Conservation (phyloP, 2,113 vertebrate genomes). For the Ceratotherium simum region DNA sequence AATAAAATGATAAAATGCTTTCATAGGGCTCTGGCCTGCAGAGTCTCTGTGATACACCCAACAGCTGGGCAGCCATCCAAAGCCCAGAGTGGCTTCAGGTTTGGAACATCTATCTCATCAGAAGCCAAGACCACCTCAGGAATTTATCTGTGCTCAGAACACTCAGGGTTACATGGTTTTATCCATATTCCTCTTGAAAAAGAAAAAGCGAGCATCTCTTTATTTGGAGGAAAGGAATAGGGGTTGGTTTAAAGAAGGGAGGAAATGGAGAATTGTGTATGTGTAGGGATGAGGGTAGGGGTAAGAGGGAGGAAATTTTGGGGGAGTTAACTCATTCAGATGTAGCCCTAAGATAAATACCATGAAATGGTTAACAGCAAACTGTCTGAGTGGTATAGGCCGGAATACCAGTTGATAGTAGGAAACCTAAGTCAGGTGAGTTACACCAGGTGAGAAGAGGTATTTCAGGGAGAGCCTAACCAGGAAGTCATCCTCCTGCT, state of each 20-base stretch:
- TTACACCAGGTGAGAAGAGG: neutral
- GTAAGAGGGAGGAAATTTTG: neutral
- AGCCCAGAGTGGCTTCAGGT: neutral
- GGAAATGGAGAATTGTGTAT: neutral
- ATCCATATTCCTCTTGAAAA: neutral
- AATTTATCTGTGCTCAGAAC: conserved; percentile 44
- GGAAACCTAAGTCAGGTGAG: neutral
- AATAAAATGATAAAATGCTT: conserved; percentile 65
- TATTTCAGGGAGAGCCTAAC: neutral
- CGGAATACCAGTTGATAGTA: neutral
- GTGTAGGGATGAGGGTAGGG: neutral
- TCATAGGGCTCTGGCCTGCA: conserved; percentile 36
- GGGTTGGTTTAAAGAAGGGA: neutral
- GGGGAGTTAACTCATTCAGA: neutral
- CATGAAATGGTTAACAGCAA: neutral
- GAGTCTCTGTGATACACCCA: conserved; percentile 17
- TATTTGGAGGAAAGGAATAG: neutral
- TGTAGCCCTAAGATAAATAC: neutral
- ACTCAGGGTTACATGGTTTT: neutral
- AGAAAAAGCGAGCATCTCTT: neutral
- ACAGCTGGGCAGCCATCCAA: conserved; percentile 48
- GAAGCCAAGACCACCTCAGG: conserved; percentile 25
- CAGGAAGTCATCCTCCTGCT: neutral
- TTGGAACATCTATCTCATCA: conserved; percentile 47
- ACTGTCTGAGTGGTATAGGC: neutral